Evolutionary conservation across 2,113 vertebrate species (phyloP), one percentile per base, ranked within the genome.

Genomic region (Chionodraco myersi): DNA sequence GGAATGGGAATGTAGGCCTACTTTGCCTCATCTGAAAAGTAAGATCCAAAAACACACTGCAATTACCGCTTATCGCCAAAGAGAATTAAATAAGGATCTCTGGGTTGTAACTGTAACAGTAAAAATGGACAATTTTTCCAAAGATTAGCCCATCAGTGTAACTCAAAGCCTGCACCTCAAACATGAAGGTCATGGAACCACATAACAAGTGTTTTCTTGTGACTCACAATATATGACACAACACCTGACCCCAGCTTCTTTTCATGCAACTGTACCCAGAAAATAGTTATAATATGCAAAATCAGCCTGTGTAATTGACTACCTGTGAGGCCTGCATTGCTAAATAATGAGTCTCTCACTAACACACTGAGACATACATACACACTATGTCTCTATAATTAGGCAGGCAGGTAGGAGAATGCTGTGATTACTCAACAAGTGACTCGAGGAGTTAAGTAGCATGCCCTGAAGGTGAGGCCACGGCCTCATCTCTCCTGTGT

Each of bases 351-450:
- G 72, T 86, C 76, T 51, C 21, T 13, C 52, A 62, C 70, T 30
- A 72, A 30, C 82, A 30, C 30, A 85, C 89, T 90, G 90, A 80
- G 69, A 86, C 79, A 47, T 18, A 15, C 52, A 62, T 66, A 30
- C 75, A 30, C 82, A 60, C 41, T 34, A 60, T 54, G 69, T 34
- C 59, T 36, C 48, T 91, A 80, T 92, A 93, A 93, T 94, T 93
- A 92, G 88, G 77, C 77, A 88, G 89, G 76, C 75, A 86, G 88
- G 73, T 79, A 83, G 83, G 79, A 91, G 90, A 93, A 92, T 92
- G 91, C 89, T 88, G 88, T 92, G 93, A 94, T 94, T 93, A 93
- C 87, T 79, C 88, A 85, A 89, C 30, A 71, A 92, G 92, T 89
- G 88, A 90, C 90, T 90, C 71, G 75, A 88, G 85, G 88, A 91